These are phyloP conservation scores for Drosophila pectinifera DNA, from an alignment of 1,140 invertebrate genomes.

Conservation along the genomic window DNA sequence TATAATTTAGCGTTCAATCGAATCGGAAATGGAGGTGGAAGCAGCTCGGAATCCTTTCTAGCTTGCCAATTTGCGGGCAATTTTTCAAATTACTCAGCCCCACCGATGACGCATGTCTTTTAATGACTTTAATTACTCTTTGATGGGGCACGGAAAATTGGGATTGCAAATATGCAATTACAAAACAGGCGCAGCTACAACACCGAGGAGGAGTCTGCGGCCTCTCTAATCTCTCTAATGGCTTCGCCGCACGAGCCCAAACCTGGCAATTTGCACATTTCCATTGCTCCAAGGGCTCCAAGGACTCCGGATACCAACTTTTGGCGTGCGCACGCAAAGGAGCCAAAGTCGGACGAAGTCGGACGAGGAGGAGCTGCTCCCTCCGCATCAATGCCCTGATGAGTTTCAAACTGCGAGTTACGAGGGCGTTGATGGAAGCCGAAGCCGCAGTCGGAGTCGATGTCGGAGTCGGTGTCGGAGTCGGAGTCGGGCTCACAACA, in stretches of 20 bases:
- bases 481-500: slow-evolving; percentile 15
- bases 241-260: slow-evolving; percentile 22
- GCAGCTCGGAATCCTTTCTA: slow-evolving; percentile 31
- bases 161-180: slow-evolving; percentile 54
- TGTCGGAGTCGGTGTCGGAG: too few species aligned
- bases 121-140: slow-evolving; percentile 57
- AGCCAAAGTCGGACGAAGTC: slow-evolving; percentile 10
- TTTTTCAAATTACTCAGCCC: slow-evolving; percentile 48
- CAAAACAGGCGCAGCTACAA: slow-evolving; percentile 21
- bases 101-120: slow-evolving; percentile 38
- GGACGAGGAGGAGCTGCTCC: slow-evolving; percentile 16
- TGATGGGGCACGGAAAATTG: slow-evolving; percentile 31
- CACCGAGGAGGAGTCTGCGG: slow-evolving; percentile 7
- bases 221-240: slow-evolving; percentile 26
- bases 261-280: slow-evolving; percentile 48
- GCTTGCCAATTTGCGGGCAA: slow-evolving; percentile 45
- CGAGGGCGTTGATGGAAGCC: slow-evolving; percentile 36
- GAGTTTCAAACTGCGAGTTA: slow-evolving; percentile 63
- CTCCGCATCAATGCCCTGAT: slow-evolving; percentile 52
- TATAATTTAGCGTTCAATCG: slow-evolving; percentile 73
- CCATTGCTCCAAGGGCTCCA: slow-evolving; percentile 8
- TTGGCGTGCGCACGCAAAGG: slow-evolving; percentile 44
- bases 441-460: background rate
- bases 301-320: slow-evolving; percentile 5
- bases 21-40: slow-evolving; percentile 74